Conservation (phyloP, 1,140 invertebrate species). For the Galendromus occidentalis region DNA sequence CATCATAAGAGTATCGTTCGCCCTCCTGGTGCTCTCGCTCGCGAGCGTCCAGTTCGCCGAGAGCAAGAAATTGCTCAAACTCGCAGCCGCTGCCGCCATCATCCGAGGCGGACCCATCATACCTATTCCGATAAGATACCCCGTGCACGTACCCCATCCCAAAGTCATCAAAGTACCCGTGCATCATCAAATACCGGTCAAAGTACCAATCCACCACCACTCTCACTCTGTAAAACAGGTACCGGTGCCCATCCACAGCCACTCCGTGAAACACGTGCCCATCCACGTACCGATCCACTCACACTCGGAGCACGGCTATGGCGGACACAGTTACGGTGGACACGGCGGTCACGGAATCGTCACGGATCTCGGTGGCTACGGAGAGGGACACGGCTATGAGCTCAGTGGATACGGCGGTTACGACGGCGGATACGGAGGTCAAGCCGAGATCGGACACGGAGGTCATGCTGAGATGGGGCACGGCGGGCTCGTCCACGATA, state of each 20-base stretch:
- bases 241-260: neutral
- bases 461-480: no score
- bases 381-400: neutral
- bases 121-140: neutral
- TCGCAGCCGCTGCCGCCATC: neutral
- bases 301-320: neutral
- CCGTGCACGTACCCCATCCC: constrained; percentile 1
- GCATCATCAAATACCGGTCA: neutral
- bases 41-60: neutral
- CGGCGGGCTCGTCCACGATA: no score
- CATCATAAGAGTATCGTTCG: neutral
- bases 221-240: neutral
- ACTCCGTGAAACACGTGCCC: neutral
- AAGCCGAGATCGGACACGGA: neutral
- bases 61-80: neutral
- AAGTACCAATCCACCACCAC: neutral
- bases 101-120: neutral
- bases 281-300: neutral
- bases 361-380: neutral
- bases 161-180: neutral
- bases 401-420: neutral
- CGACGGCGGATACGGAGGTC: neutral
- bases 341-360: neutral
- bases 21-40: neutral
- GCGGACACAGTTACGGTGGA: neutral